phyloP scores from a whole-genome alignment of 2,797 vertebrate species.

The Arrhamphus sclerolepis region DNA sequence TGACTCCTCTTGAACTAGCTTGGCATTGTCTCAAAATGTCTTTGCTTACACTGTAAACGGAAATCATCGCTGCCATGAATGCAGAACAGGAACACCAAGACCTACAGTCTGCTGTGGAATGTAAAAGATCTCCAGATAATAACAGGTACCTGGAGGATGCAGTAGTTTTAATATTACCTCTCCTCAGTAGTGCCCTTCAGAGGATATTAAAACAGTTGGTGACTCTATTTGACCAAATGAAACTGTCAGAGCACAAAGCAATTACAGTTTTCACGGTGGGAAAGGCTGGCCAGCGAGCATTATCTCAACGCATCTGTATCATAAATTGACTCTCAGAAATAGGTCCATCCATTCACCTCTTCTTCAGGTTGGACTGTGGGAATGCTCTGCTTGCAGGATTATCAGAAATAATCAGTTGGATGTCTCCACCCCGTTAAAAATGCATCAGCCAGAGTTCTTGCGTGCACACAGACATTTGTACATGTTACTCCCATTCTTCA shows the following conservation, averaged over 20 bases:
- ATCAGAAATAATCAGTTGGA: too few relatives aligned
- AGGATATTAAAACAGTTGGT: slow-evolving; percentile 44
- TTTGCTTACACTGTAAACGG: background rate
- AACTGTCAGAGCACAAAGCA: slow-evolving; percentile 31
- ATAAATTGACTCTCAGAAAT: background rate
- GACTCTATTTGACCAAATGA: slow-evolving; percentile 3
- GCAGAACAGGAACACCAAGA: slow-evolving; percentile 35
- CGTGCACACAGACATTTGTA: too few relatives aligned
- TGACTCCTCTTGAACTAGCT: too few relatives aligned
- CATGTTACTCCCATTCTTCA: background rate
- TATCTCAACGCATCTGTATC: slow-evolving; percentile 12
- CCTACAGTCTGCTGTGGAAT: slow-evolving; percentile 26
- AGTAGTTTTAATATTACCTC: slow-evolving; percentile 19
- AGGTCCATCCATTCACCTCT: background rate
- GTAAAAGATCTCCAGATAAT: slow-evolving; percentile 51
- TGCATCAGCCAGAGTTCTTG: too few relatives aligned
- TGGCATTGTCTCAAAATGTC: too few relatives aligned
- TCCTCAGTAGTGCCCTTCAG: slow-evolving; percentile 37
- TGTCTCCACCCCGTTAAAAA: too few relatives aligned
- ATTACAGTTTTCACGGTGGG: slow-evolving; percentile 31
- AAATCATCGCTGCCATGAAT: slow-evolving; percentile 47
- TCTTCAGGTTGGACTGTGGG: background rate
- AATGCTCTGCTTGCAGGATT: too few relatives aligned
- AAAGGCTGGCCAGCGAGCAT: slow-evolving; percentile 8
- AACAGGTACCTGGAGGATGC: slow-evolving; percentile 36